Evolutionary conservation across 2,113 vertebrate genomes (phyloP).

Genomic region (Nipponia nippon): DNA sequence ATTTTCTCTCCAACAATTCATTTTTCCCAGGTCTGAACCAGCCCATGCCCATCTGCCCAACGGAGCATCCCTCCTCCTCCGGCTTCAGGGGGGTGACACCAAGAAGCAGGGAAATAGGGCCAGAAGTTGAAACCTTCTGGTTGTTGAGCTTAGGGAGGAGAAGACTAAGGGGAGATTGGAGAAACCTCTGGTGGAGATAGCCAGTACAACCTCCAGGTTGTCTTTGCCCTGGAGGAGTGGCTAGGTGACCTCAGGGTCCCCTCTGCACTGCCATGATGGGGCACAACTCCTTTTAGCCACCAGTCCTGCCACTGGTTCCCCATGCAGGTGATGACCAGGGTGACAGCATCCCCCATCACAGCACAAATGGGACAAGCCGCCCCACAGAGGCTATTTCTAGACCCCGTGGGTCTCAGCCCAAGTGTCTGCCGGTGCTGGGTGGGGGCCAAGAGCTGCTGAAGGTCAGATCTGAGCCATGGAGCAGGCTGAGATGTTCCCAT

Average conservation of each 20-base stretch:
- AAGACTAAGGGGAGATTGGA: not conserved
- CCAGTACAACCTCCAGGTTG: no score
- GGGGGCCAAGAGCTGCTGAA: not conserved
- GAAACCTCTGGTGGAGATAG: not conserved
- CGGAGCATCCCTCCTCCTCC: not conserved
- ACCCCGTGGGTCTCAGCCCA: not conserved
- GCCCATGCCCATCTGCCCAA: accelerated
- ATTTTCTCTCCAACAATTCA: not conserved
- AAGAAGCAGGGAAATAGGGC: not conserved
- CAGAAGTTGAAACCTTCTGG: not conserved
- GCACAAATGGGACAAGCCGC: not conserved
- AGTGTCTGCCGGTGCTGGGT: not conserved
- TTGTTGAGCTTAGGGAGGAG: not conserved
- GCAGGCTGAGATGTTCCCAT: not conserved
- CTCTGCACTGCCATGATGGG: not conserved
- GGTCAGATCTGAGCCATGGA: not conserved
- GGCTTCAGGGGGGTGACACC: not conserved
- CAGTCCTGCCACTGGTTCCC: not conserved
- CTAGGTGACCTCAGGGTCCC: not conserved
- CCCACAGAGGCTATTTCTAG: not conserved
- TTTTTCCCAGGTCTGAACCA: not conserved
- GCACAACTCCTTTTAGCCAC: not conserved
- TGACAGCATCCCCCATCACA: not conserved
- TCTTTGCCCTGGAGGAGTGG: not conserved
- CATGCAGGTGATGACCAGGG: not conserved